Percentiles rank a stretch among this genome's conserved stretches.
phyloP scores from a whole-genome alignment of 2,113 vertebrate species.

The Bostrychus sinensis region DNA sequence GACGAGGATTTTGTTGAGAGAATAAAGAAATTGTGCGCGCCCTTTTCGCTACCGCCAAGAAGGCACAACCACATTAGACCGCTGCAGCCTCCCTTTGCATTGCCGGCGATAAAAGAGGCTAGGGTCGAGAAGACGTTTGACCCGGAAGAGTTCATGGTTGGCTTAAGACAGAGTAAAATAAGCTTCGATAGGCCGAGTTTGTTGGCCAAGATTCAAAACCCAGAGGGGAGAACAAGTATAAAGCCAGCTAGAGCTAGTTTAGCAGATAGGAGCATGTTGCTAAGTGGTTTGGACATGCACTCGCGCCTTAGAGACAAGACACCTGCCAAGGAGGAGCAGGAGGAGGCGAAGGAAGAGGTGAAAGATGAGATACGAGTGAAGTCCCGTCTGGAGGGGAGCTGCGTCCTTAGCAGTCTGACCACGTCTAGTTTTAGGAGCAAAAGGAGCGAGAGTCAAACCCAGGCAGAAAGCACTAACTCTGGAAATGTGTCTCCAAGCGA shows the following conservation, averaged over 20 bases:
- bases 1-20: slow-evolving; percentile 88
- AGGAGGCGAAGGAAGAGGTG: slow-evolving; percentile 30
- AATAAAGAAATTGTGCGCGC: slow-evolving; percentile 87
- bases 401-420: slow-evolving; percentile 84
- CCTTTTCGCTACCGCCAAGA: slow-evolving; percentile 85
- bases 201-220: slow-evolving; percentile 77
- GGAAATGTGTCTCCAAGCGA: slow-evolving; percentile 56
- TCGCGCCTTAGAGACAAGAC: slow-evolving; percentile 71
- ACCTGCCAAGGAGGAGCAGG: slow-evolving; percentile 22
- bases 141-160: slow-evolving; percentile 85
- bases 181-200: slow-evolving; percentile 56
- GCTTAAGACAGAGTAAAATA: slow-evolving; percentile 85
- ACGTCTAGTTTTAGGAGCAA: slow-evolving; percentile 65
- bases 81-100: slow-evolving; percentile 84
- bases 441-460: slow-evolving; percentile 66
- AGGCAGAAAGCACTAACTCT: slow-evolving; percentile 61
- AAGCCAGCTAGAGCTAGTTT: slow-evolving; percentile 84
- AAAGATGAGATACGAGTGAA: slow-evolving; percentile 66
- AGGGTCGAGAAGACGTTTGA: slow-evolving; percentile 90
- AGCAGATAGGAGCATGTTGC: slow-evolving; percentile 83
- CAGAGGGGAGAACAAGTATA: slow-evolving; percentile 77
- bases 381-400: slow-evolving; percentile 88
- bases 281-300: slow-evolving; percentile 75
- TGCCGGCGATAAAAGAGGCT: slow-evolving; percentile 93
- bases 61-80: slow-evolving; percentile 85